phyloP scores from a whole-genome alignment of 2,888 invertebrate species.

The Plusia festucae region DNA sequence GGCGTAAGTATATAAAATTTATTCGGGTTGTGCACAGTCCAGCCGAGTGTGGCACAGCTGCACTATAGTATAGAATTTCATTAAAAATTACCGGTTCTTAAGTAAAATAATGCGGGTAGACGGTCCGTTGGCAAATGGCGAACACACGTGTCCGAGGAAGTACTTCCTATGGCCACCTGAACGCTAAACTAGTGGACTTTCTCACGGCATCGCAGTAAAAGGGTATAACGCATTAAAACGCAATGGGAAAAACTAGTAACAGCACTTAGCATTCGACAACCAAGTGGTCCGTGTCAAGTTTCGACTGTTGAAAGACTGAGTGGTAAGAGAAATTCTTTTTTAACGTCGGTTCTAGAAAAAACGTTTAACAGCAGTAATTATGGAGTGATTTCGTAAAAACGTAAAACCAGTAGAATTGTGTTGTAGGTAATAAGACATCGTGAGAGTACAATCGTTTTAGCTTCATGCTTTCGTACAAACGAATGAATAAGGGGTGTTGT shows the following conservation, averaged over 20 bases:
- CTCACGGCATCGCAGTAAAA: conserved; percentile 78
- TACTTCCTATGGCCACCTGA: conserved; percentile 80
- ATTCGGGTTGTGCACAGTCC: conserved; percentile 71
- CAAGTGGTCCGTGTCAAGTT: conserved; percentile 56
- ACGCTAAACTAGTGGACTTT: conserved; percentile 72
- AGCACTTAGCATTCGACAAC: conserved; percentile 72
- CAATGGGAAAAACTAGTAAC: conserved; percentile 76
- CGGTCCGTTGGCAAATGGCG: conserved; percentile 75
- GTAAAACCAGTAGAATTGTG: background rate
- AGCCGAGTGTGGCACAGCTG: conserved; percentile 83
- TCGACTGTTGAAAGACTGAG: conserved; percentile 28
- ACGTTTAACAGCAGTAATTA: conserved; percentile 7
- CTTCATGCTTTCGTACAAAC: background rate
- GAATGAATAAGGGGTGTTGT: background rate
- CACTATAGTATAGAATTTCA: conserved; percentile 84
- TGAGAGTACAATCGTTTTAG: background rate
- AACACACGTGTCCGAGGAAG: conserved; percentile 82
- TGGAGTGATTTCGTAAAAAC: background rate
- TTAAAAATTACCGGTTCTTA: conserved; percentile 84
- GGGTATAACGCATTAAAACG: conserved; percentile 73
- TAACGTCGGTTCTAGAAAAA: conserved; percentile 6
- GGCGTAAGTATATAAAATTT: conserved; percentile 72
- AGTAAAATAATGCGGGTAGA: conserved; percentile 84
- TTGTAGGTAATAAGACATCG: background rate
- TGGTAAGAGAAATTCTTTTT: conserved; percentile 22